Conservation (phyloP, 1,140 invertebrate species). For the Drosophila melanogaster region Release_6_plus_ISO1_MT NT_033777.3:18314501-18315000, state of each 20-base stretch:
- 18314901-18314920: neutral
- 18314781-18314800: constrained; percentile 58
- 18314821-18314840: constrained; percentile 60
- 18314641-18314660: constrained; percentile 17
- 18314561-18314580: no score
- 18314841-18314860: constrained; percentile 62
- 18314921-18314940: constrained; percentile 51
- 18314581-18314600: neutral
- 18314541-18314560: constrained; percentile 16
- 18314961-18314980: no score
- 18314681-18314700: constrained; percentile 48
- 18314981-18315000: no score
- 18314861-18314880: constrained; percentile 50
- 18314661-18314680: constrained; percentile 20
- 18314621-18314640: constrained; percentile 11
- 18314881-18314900: neutral
- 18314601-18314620: neutral
- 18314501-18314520: constrained; percentile 40
- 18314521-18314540: constrained; percentile 32
- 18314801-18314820: constrained; percentile 28
- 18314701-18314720: constrained; percentile 54
- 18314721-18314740: constrained; percentile 32
- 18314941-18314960: neutral
- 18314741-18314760: constrained; percentile 64
- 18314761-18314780: constrained; percentile 30